Evolutionary conservation across 1,140 invertebrate genomes (phyloP), one percentile per base, ranked within the genome.

Genomic region (Drosophila tani): DNA sequence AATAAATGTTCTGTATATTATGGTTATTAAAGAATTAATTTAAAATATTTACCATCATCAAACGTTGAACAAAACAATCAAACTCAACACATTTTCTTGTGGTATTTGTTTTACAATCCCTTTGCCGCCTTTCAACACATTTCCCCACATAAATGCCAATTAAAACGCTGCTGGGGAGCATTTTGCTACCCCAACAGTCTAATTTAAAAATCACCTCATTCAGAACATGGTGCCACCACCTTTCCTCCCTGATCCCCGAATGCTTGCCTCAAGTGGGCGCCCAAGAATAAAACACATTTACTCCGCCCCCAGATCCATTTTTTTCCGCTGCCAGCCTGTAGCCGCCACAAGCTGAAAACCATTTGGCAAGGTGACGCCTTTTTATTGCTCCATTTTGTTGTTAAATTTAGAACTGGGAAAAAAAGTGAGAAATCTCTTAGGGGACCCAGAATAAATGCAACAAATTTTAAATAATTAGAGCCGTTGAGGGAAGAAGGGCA

Each of bases 331-430:
- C 45, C 63, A 57, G 43, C 19, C 41, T 66, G 63, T 3, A 0
- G 29, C 19, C 19, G 5, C 51, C 50, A 57, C 68, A 71, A 58
- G 45, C 51, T 50, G 74, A 65, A 73, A 74, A 65, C 69, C 78
- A 81, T 85, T 85, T 85, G 83, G 81, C 66, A 88, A 88, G 84
- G 84, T 88, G 84, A 84, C 85, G 84, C 81, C 84, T 84, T 79
- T 70, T 80, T 80, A 82, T 77, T 87, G 79, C 83, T 68, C 69
- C 79, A 77, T 74, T 56, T 82, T 79, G 55, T 55, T 67, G 73
- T 63, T 88, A 88, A 85, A 85, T 81, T 79, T 88, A 88, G 84
- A 73, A 32, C 27, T 51, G 21, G 55, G 40, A 15, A 53, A 75
- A 71, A 79, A 27, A 41, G 35, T 68, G 46, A 60, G 45, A 62